phyloP scores from a whole-genome alignment of 2,888 invertebrate genomes.

The Chymomyza amoena region DNA sequence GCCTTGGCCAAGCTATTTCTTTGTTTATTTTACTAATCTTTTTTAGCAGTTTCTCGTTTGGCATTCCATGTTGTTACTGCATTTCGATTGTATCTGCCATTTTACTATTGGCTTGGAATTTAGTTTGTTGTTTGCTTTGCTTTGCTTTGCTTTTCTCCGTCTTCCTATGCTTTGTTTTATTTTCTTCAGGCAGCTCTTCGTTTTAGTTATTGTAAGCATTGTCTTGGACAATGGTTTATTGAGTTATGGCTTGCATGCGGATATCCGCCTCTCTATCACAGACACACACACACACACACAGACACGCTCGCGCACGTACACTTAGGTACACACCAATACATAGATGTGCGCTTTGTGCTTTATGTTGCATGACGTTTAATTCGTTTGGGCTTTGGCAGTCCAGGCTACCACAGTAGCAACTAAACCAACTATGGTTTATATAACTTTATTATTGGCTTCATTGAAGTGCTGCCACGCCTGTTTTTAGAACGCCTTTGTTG shows the following conservation, averaged over 20 bases:
- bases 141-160: conserved; percentile 22
- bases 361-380: neutral
- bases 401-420: neutral
- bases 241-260: conserved; percentile 73
- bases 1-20: conserved; percentile 39
- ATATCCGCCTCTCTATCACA: conserved; percentile 53
- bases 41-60: conserved; percentile 31
- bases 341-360: neutral
- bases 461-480: conserved; percentile 46
- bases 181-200: conserved; percentile 3
- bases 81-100: conserved; percentile 68
- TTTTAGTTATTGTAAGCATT: conserved; percentile 37
- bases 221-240: conserved; percentile 67
- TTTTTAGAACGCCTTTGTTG: neutral
- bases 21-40: conserved; percentile 72
- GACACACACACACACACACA: conserved; percentile 32
- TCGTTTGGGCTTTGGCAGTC: neutral
- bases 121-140: conserved; percentile 36
- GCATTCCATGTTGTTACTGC: conserved; percentile 55
- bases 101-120: conserved; percentile 27
- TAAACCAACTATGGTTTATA: conserved; percentile 42
- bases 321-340: neutral
- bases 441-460: conserved; percentile 60
- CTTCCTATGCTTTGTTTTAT: conserved; percentile 33
- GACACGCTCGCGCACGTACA: conserved; percentile 11